These are phyloP conservation scores for Nesogale talazaci DNA, from an alignment of 2,113 vertebrate species.

Conservation along the genomic window DNA sequence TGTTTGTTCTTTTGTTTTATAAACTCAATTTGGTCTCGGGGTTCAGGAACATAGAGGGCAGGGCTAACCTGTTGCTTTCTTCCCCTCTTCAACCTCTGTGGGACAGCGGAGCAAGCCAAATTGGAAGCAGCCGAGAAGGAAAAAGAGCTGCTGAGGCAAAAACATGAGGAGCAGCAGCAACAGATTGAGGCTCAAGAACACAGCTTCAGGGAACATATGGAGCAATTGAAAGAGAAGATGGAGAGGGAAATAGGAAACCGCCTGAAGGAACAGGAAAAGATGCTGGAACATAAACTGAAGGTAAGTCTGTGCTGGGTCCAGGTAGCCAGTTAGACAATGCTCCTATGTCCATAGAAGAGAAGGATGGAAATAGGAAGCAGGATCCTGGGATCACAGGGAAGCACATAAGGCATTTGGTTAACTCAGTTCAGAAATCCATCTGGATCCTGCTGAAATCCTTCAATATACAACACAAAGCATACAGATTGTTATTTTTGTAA, in stretches of 20 bases:
- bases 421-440: too few species aligned
- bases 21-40: not conserved
- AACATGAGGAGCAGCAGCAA: slow-evolving; percentile 36
- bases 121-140: not conserved
- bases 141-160: slow-evolving; percentile 27
- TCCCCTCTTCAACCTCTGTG: not conserved
- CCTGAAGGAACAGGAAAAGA: not conserved
- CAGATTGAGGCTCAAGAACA: slow-evolving; percentile 28
- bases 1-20: too few species aligned
- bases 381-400: not conserved
- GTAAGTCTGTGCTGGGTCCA: not conserved
- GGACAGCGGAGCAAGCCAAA: slow-evolving; percentile 26
- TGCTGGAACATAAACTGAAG: slow-evolving; percentile 52
- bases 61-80: not conserved
- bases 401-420: too few species aligned
- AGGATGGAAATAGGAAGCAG: not conserved
- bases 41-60: not conserved
- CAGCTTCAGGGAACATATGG: slow-evolving; percentile 4
- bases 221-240: slow-evolving; percentile 45
- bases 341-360: not conserved
- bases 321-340: not conserved
- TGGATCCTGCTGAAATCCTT: not conserved
- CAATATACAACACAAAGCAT: not conserved
- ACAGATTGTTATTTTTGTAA: not conserved
- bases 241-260: not conserved